Evolutionary conservation across 2,113 vertebrate species (phyloP), one percentile per base, ranked within the genome.

Genomic region (Proterorhinus semilunaris): DNA sequence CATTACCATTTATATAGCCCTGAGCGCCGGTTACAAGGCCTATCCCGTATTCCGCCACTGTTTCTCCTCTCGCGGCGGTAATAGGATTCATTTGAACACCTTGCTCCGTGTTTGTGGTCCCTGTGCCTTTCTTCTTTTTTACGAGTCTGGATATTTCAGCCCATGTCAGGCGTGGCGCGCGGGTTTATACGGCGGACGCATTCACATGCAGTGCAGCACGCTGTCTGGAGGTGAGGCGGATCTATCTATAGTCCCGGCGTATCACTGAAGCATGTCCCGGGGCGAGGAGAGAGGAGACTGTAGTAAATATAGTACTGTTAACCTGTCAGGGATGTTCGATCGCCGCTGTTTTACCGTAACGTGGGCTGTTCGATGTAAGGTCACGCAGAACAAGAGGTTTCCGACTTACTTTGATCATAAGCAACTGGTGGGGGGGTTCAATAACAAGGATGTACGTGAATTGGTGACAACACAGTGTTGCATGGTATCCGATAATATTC

Each of bases 1-100:
- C 66, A 89, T 89, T 74, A 85, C 68, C 85, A 89, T 88, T 83
- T 66, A 83, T 83, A 87, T 84, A 81, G 79, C 72, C 61, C 72
- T 51, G 52, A 62, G 49, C 48, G 69, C 62, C 49, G 44, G 47
- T 73, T 76, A 71, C 62, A 72, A 61, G 67, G 68, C 13, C 52
- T 61, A 61, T 1, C 52, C 62, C 65, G 77, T 50, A 68, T 57
- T 65, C 65, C 47, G 68, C 54, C 76, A 46, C 42, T 46, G 62
- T 59, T 72, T 47, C 59, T 66, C 51, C 67, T 52, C 16, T 1
- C n/a, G 36, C 62, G 15, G 62, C 45, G 47, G 62, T 83, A 78
- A 83, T 81, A 71, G 80, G 75, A 86, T 87, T 86, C 66, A 80
- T 80, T 85, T 81, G 16, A 71, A 73, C 68, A 75, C 66, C 70